Percentiles rank a stretch among this genome's conserved stretches.
These are phyloP conservation scores for Porites evermanni DNA, from an alignment of 92 coral and sea anemone species.

Conservation along the genomic window DNA sequence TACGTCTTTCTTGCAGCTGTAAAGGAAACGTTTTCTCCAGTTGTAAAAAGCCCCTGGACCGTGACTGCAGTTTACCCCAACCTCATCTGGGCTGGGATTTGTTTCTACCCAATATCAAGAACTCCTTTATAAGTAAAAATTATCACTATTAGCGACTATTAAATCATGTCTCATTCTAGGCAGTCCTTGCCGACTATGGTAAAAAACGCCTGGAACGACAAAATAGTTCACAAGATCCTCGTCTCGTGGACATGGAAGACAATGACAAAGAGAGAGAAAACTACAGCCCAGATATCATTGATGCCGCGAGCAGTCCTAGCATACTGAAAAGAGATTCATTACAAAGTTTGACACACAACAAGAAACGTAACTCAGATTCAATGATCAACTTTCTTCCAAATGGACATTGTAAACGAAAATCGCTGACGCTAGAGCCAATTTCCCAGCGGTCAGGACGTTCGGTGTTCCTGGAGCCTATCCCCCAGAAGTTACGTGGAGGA, in stretches of 20 bases:
- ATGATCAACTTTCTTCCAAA: conserved; percentile 1
- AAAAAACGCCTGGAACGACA: conserved; percentile 92
- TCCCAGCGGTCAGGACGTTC: conserved; percentile 23
- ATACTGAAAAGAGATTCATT: background rate
- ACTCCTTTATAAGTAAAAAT: too few relatives aligned
- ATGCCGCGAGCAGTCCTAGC: background rate
- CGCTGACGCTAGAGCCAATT: background rate
- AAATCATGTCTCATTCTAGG: conserved; percentile 44
- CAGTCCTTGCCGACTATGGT: conserved; percentile 95
- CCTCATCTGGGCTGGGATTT: too few relatives aligned
- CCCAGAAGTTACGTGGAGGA: conserved; percentile 9
- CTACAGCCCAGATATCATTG: conserved; percentile 3
- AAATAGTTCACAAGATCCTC: conserved; percentile 86
- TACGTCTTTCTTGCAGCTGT: too few relatives aligned
- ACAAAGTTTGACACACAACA: background rate
- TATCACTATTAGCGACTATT: too few relatives aligned
- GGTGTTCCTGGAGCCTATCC: conserved; percentile 19
- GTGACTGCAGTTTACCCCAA: too few relatives aligned
- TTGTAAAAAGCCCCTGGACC: too few relatives aligned
- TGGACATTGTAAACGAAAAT: conserved; percentile 21
- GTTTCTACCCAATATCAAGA: too few relatives aligned
- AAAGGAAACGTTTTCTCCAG: too few relatives aligned
- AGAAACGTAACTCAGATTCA: background rate
- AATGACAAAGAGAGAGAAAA: conserved; percentile 11
- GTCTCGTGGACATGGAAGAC: conserved; percentile 94